phyloP scores from a whole-genome alignment of 2,797 vertebrate species.

The Phalloptychus januarius region DNA sequence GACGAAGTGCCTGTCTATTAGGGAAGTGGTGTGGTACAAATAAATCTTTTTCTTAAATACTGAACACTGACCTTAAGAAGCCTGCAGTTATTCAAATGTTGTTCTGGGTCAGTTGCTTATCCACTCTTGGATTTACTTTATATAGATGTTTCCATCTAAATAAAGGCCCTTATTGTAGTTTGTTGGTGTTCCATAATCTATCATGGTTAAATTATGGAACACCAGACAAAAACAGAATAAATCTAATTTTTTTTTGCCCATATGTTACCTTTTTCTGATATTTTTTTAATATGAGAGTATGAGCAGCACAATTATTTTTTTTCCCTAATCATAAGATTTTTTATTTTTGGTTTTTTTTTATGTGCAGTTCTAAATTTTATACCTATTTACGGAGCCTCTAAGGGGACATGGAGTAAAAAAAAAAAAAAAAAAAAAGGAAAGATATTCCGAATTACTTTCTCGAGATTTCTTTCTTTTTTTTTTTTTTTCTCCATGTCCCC shows the following conservation, averaged over 20 bases:
- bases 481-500: too few relatives aligned
- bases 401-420: too few relatives aligned
- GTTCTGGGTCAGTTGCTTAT: not conserved
- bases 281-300: not conserved
- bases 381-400: too few relatives aligned
- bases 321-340: not conserved
- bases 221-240: not conserved
- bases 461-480: too few relatives aligned
- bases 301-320: not conserved
- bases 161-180: not conserved
- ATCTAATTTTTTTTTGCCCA: not conserved
- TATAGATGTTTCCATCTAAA: not conserved
- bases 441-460: too few relatives aligned
- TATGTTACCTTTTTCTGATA: not conserved
- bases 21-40: not conserved
- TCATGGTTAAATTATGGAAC: not conserved
- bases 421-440: too few relatives aligned
- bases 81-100: not conserved
- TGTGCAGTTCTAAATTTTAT: not conserved
- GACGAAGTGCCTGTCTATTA: not conserved
- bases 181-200: not conserved
- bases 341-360: too few relatives aligned
- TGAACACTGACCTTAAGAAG: not conserved
- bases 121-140: not conserved
- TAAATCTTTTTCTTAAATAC: not conserved